These are phyloP conservation scores for Babylonia areolata DNA, from an alignment of 1,140 invertebrate genomes.

Conservation along the genomic window DNA sequence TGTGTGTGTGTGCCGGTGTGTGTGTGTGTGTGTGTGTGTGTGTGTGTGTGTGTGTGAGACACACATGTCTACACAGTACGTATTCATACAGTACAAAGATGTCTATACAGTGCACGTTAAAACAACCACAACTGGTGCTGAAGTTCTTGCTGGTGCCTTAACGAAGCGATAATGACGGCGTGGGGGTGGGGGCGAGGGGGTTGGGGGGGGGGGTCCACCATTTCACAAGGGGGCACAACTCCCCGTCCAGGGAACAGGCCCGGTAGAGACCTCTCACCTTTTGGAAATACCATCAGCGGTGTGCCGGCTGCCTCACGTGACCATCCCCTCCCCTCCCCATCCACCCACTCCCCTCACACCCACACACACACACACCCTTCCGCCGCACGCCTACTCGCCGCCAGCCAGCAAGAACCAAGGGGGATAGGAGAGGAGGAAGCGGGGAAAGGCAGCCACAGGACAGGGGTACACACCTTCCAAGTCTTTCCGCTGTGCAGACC, in stretches of 20 bases:
- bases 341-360: background rate
- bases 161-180: too few relatives aligned
- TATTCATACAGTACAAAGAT: too few relatives aligned
- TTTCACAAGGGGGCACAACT: background rate
- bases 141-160: too few relatives aligned
- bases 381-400: constrained; percentile 15
- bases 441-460: background rate
- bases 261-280: background rate
- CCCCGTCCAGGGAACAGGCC: background rate
- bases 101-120: too few relatives aligned
- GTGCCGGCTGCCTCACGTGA: constrained; percentile 25
- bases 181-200: too few relatives aligned
- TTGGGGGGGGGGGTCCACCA: background rate
- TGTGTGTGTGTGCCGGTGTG: too few relatives aligned
- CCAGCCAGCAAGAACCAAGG: too few relatives aligned
- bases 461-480: background rate
- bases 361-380: too few relatives aligned
- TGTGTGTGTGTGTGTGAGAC: too few relatives aligned
- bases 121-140: too few relatives aligned
- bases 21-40: too few relatives aligned
- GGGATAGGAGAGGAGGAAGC: background rate
- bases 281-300: background rate
- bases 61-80: too few relatives aligned
- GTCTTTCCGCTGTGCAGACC: background rate
- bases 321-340: background rate